These are phyloP conservation scores for Tenebrosternarchus preto DNA, from an alignment of 2,113 vertebrate species.

Conservation along the genomic window DNA sequence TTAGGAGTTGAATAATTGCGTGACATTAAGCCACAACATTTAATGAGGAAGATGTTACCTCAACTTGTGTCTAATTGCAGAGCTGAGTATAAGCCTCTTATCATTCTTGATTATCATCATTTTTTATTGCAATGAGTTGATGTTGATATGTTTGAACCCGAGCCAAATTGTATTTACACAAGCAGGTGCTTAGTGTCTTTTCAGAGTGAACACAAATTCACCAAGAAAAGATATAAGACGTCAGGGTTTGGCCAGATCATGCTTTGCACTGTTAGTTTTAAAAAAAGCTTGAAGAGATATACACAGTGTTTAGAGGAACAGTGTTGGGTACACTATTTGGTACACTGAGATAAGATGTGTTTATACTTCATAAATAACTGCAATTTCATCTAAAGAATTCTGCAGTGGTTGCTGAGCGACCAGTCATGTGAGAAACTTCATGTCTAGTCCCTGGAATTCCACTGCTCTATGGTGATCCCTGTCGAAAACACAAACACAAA, in stretches of 20 bases:
- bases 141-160: conserved; percentile 46
- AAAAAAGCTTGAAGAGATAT: too few relatives aligned
- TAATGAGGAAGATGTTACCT: conserved; percentile 42
- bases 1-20: conserved; percentile 56
- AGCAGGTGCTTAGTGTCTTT: conserved; percentile 12
- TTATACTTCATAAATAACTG: too few relatives aligned
- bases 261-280: neutral
- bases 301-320: neutral
- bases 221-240: neutral
- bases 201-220: neutral
- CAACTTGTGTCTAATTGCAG: conserved; percentile 45
- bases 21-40: conserved; percentile 41
- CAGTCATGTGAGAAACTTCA: neutral
- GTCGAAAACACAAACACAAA: neutral
- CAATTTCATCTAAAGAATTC: neutral
- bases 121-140: conserved; percentile 37
- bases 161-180: conserved; percentile 42
- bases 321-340: too few relatives aligned
- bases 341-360: too few relatives aligned
- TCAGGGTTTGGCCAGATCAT: neutral
- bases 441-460: neutral
- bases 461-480: neutral
- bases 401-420: neutral
- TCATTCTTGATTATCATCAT: conserved; percentile 43
- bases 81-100: conserved; percentile 28